Percentiles rank a stretch among this genome's conserved stretches.
These are phyloP conservation scores for Drosophila subpulchrella DNA, from an alignment of 1,140 invertebrate genomes.

Conservation along the genomic window DNA sequence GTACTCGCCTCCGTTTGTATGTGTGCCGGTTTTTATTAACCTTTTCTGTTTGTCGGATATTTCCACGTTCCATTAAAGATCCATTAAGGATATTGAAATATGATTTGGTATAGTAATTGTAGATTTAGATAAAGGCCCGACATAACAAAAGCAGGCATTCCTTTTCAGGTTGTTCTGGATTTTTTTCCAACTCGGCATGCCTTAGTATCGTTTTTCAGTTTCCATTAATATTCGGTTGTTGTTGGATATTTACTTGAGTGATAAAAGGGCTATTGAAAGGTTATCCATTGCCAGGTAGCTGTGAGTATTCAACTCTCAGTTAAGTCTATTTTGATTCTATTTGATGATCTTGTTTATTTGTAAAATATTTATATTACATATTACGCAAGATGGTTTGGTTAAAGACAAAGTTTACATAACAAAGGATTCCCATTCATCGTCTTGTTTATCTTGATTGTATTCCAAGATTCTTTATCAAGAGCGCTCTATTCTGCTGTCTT, in stretches of 20 bases:
- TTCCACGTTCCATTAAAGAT: constrained; percentile 44
- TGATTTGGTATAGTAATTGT: constrained; percentile 32
- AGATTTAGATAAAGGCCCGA: constrained; percentile 14
- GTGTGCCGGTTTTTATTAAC: constrained; percentile 25
- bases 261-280: constrained; percentile 28
- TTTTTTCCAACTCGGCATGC: background rate
- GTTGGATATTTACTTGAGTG: constrained; percentile 15
- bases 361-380: background rate
- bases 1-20: constrained; percentile 15
- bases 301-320: too few species aligned
- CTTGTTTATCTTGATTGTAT: background rate
- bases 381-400: background rate
- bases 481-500: background rate
- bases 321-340: too few species aligned
- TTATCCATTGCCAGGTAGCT: constrained; percentile 3
- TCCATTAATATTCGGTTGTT: constrained; percentile 12
- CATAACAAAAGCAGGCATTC: background rate
- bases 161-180: background rate
- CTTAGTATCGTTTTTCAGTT: background rate
- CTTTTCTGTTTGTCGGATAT: constrained; percentile 23
- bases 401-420: background rate
- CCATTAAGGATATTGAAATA: constrained; percentile 48
- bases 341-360: too few species aligned
- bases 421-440: background rate
- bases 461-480: background rate